A percentile compares a stretch with the other conserved stretches of the same genome.
Conservation (phyloP, 2,113 vertebrate species). For the Corvus hawaiiensis region DNA sequence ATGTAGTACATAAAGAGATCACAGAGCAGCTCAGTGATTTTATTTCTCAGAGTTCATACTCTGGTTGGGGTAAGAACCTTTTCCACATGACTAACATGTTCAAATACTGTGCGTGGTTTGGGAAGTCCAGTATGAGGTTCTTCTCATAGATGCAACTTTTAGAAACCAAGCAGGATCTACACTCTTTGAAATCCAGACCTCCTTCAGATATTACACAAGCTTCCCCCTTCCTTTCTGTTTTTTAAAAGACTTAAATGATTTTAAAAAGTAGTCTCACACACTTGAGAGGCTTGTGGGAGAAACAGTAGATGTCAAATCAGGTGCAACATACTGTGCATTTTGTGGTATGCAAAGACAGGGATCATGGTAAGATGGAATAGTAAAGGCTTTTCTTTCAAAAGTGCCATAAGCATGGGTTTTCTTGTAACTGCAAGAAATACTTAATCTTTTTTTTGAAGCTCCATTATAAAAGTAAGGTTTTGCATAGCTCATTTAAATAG, state of each 20-base stretch:
- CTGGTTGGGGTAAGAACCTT: neutral
- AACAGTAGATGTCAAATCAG: neutral
- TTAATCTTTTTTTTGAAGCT: constrained; percentile 4
- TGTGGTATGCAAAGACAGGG: neutral
- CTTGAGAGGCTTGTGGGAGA: neutral
- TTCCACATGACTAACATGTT: neutral
- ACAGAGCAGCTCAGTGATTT: neutral
- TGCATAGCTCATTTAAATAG: constrained; percentile 44
- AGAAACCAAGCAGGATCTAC: neutral
- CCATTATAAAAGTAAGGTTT: constrained; percentile 30
- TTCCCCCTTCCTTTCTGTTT: neutral
- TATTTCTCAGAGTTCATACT: neutral
- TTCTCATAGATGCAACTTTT: neutral
- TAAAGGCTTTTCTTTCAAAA: constrained; percentile 5
- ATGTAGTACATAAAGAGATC: neutral
- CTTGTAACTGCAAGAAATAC: constrained; percentile 16
- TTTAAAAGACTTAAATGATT: neutral
- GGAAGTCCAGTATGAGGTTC: neutral
- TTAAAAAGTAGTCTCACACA: neutral
- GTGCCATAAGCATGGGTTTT: neutral
- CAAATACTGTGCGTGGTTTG: neutral
- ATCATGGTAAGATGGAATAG: neutral
- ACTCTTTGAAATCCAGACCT: neutral
- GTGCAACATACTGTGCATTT: neutral
- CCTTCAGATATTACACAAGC: neutral